Evolutionary conservation across 2,888 invertebrate species (phyloP), one percentile per base, ranked within the genome.

Genomic region (Neelides folsomi): DNA sequence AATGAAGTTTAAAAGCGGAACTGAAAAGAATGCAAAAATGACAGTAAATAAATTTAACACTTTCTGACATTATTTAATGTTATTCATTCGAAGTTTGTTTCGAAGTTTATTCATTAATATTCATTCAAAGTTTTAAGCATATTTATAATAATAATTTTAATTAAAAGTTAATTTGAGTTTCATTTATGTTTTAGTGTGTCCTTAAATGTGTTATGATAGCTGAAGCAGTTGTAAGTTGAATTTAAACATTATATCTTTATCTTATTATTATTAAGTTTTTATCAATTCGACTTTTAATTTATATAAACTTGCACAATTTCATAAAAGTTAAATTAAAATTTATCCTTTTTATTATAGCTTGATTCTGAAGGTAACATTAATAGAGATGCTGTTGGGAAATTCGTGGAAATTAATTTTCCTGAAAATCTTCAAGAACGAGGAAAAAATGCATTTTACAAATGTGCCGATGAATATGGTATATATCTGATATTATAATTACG

Each of bases 201-300:
- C 52, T 62, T 8, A 62, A 60, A 56, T 62, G 60, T 34, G 59
- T 59, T 12, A 56, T 63, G 56, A 36, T 57, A n/a, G 47, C 51
- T 15, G 51, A 54, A 6, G 52, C 56, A 9, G 46, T 58, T 46
- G 59, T 62, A 56, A 57, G 56, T 40, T n/a, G n/a, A n/a, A n/a
- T n/a, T n/a, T n/a, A n/a, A n/a, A n/a, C n/a, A n/a, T n/a, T n/a
- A 36, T 27, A 36, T 49, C 13, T 16, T 47, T 13, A 39, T 34
- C 15, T 44, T 35, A 6, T 45, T 18, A 2, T 20, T 2, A 45
- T 12, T 42, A 4, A 6, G 9, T 19, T 16, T 12, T 18, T 8
- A 34, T 20, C 5, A 13, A 27, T 10, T 27, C 35, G 34, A n/a
- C 7, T 5, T 3, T 34, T 8, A 13, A 36, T 15, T 15, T 10